Conservation (phyloP, 2,797 vertebrate species). For the Amazonetta brasiliensis region DNA sequence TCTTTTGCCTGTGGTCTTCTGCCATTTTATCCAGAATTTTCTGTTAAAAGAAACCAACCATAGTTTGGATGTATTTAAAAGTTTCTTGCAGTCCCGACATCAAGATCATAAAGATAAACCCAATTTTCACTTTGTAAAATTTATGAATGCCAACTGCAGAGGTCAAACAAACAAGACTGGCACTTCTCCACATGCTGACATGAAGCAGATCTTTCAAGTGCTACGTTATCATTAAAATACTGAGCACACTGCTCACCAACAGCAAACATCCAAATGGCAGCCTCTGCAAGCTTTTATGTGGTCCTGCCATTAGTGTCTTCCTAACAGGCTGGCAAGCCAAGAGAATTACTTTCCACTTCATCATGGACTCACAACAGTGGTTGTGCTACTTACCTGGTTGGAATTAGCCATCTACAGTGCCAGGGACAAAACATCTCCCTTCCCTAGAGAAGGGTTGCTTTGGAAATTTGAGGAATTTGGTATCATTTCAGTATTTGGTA, state of each 20-base stretch:
- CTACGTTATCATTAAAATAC: fast-evolving
- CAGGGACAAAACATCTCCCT: background rate
- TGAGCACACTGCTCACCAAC: background rate
- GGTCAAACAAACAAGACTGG: background rate
- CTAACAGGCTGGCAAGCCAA: background rate
- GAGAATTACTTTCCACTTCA: background rate
- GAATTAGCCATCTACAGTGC: background rate
- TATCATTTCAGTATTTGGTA: background rate
- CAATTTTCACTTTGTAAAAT: background rate
- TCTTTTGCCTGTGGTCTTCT: constrained; percentile 82
- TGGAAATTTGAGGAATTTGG: background rate
- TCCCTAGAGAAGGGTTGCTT: background rate
- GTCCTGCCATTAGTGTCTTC: background rate
- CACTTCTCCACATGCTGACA: background rate
- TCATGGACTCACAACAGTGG: background rate
- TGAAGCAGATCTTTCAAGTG: background rate
- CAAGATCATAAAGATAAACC: background rate
- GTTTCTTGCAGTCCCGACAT: background rate
- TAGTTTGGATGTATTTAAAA: background rate
- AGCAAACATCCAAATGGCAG: too few relatives aligned
- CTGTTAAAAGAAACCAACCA: constrained; percentile 62
- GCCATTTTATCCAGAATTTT: constrained; percentile 86
- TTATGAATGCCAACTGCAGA: background rate
- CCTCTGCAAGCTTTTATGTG: background rate
- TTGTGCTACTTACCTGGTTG: constrained; percentile 2